A percentile compares a stretch with the other conserved stretches of the same genome.
Conservation (phyloP, 2,888 invertebrate genomes). For the Clusia tigrina region DNA sequence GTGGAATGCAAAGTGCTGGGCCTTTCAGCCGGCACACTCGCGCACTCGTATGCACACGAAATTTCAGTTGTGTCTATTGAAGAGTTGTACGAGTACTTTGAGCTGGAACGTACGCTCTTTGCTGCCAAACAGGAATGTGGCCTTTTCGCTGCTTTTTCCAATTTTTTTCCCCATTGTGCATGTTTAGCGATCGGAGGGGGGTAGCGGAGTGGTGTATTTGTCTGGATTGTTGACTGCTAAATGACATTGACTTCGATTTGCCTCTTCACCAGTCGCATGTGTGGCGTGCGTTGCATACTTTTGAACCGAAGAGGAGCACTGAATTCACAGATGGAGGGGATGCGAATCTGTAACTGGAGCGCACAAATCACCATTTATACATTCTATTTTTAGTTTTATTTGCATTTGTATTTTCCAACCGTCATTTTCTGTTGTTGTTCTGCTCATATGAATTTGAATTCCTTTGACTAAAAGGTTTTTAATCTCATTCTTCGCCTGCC, state of each 20-base stretch:
- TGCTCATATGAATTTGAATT: not conserved
- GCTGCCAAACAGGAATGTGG: not conserved
- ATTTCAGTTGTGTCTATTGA: not conserved
- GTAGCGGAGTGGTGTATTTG: not conserved
- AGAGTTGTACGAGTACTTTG: not conserved
- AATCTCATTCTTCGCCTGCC: not conserved
- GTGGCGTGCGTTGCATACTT: not conserved
- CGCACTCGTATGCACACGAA: not conserved
- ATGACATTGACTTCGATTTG: conserved; percentile 11
- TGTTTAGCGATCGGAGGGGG: not conserved
- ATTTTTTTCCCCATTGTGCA: not conserved
- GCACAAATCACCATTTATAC: not conserved
- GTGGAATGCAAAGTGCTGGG: no score
- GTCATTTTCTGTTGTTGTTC: not conserved
- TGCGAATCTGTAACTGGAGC: conserved; percentile 4
- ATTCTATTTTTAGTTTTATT: not conserved
- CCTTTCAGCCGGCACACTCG: no score
- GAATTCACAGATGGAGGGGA: no score
- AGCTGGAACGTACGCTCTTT: not conserved
- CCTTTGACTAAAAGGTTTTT: conserved; percentile 6
- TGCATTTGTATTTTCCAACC: not conserved
- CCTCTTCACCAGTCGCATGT: not conserved
- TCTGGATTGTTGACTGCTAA: conserved; percentile 7
- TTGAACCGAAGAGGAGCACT: not conserved
- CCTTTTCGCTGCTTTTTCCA: not conserved